Evolutionary conservation across 2,888 invertebrate species (phyloP), one percentile per base, ranked within the genome.

Genomic region (Brenthis daphne): DNA sequence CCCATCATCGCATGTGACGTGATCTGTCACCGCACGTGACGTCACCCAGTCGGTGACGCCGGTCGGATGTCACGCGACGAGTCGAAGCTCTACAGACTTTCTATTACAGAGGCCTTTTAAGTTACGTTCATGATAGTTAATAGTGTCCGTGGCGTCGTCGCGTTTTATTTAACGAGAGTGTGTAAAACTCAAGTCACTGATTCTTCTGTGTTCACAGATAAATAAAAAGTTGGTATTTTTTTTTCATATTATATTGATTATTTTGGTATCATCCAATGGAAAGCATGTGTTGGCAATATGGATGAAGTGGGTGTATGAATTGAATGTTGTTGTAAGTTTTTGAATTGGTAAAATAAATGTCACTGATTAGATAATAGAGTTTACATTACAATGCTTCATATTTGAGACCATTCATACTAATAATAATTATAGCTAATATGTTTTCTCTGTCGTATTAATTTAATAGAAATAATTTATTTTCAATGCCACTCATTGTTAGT

Each of bases 71-170:
- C 58, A 48, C 37, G 58, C 58, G 58, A 60, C 58, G 48, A 43
- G 37, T 43, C 20, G 72, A 64, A 68, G 68, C 67, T 61, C 69
- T 67, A 71, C 69, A 68, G 71, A 75, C 73, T 71, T 75, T 78
- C 75, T 76, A 76, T 77, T 79, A 78, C 79, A 80, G 85, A 84
- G 81, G 82, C 83, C 82, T 83, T 82, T 82, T 77, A 78, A 65
- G 68, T 76, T 81, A 77, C 79, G 69, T 57, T 72, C 75, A 68
- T 73, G 70, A 63, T 73, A 72, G 71, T 70, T 73, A 57, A 61
- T 67, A 58, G 71, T 69, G 65, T 67, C 67, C 37, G 37, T 43
- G 37, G 57, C 57, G 67, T 50, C 53, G 55, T 67, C 67, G 72
- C 65, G 48, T 55, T 64, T 64, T 43, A 43, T 57, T 65, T 55